phyloP scores from a whole-genome alignment of 2,888 invertebrate genomes.

The Macrophya alboannulata region DNA sequence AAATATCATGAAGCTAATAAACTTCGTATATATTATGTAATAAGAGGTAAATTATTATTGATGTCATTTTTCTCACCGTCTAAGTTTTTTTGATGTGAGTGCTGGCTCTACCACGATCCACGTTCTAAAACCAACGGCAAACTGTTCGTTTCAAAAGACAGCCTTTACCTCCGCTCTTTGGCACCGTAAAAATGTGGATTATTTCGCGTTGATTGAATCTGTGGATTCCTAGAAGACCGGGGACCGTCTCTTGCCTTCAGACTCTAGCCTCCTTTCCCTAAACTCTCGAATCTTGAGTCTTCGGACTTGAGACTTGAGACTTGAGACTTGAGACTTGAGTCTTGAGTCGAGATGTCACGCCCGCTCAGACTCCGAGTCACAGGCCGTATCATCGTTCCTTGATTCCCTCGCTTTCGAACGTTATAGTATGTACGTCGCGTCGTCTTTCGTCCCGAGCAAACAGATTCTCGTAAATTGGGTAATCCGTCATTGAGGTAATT shows the following conservation, averaged over 20 bases:
- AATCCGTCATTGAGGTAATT: conserved; percentile 56
- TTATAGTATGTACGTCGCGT: not conserved
- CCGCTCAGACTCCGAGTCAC: conserved; percentile 28
- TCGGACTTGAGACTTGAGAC: not conserved
- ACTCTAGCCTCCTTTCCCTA: not conserved
- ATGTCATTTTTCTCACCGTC: not conserved
- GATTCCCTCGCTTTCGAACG: conserved; percentile 13
- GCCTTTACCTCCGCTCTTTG: conserved; percentile 39
- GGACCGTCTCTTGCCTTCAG: not conserved
- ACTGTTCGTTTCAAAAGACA: conserved; percentile 38
- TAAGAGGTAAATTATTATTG: not conserved
- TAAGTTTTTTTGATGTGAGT: not conserved
- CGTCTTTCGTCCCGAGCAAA: conserved; percentile 27
- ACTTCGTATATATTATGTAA: not conserved
- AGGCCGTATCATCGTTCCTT: conserved; percentile 22
- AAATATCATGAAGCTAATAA: not conserved
- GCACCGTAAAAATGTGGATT: conserved; percentile 56
- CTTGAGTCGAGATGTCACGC: conserved; percentile 50
- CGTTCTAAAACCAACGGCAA: not conserved
- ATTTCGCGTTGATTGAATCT: conserved; percentile 58
- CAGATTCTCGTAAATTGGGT: conserved; percentile 56
- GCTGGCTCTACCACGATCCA: not conserved
- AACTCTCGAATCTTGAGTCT: conserved; percentile 18
- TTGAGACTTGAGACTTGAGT: not conserved
- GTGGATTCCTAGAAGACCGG: conserved; percentile 46